These are phyloP conservation scores for Dynastes grantii DNA, from an alignment of 2,888 invertebrate genomes.

Conservation along the genomic window DNA sequence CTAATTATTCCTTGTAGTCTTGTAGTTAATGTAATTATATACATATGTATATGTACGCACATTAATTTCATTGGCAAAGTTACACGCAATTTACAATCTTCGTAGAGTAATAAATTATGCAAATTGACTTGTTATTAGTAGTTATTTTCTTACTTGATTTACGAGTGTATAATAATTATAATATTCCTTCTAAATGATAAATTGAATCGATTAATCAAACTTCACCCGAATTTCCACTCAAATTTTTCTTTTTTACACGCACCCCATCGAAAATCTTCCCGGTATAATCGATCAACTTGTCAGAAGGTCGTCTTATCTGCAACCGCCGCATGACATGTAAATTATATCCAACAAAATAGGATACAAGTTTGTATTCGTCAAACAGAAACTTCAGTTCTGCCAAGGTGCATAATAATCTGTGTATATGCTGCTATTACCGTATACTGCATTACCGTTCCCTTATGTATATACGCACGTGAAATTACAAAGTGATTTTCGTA, in stretches of 20 bases:
- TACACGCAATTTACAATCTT: no score
- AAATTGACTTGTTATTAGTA: no score
- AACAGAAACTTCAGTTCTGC: neutral
- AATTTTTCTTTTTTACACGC: constrained; percentile 22
- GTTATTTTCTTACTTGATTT: neutral
- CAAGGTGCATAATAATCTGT: no score
- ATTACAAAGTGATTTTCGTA: constrained; percentile 38
- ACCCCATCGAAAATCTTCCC: constrained; percentile 34
- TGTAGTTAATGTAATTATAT: no score
- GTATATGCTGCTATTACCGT: neutral
- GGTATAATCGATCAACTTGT: constrained; percentile 41
- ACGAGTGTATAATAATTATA: neutral
- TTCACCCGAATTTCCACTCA: neutral
- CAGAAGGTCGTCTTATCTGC: constrained; percentile 34
- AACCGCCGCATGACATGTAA: constrained; percentile 39
- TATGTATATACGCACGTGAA: neutral
- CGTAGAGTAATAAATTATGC: no score
- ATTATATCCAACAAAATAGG: constrained; percentile 39
- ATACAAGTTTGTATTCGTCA: neutral
- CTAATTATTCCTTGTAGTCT: no score
- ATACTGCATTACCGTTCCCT: neutral
- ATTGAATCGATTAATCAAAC: constrained; percentile 30
- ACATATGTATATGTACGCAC: no score
- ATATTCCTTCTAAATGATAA: neutral
- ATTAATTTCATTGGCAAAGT: no score